These are phyloP conservation scores for Corvus cornix DNA, from an alignment of 2,113 vertebrate species.

Conservation along the genomic window DNA sequence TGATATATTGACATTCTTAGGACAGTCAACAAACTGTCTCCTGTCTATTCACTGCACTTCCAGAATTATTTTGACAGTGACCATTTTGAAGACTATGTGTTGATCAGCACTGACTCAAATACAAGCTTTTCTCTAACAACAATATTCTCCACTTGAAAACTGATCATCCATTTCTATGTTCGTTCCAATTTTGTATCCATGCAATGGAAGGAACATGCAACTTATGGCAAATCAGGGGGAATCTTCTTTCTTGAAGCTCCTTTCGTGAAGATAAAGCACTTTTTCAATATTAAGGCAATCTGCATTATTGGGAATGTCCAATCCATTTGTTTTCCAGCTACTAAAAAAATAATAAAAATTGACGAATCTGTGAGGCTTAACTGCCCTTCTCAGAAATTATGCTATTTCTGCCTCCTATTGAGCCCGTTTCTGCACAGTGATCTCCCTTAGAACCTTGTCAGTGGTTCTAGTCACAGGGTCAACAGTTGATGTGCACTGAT, in stretches of 20 bases:
- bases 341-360: neutral
- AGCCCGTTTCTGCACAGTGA: neutral
- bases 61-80: neutral
- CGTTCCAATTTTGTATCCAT: neutral
- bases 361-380: neutral
- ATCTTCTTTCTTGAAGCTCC: neutral
- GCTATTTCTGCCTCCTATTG: neutral
- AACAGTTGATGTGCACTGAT: neutral
- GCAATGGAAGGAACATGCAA: neutral
- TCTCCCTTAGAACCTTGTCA: neutral
- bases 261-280: neutral
- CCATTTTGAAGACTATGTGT: neutral
- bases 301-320: neutral
- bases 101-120: neutral
- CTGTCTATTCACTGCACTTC: neutral
- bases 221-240: neutral
- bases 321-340: neutral
- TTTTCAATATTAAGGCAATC: neutral
- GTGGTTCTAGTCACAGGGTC: neutral
- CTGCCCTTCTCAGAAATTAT: neutral
- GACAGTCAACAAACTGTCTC: neutral
- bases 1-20: neutral
- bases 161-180: neutral
- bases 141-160: neutral
- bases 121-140: neutral